These are phyloP conservation scores for Cheilosia variabilis DNA, from an alignment of 2,888 invertebrate species.

Conservation along the genomic window DNA sequence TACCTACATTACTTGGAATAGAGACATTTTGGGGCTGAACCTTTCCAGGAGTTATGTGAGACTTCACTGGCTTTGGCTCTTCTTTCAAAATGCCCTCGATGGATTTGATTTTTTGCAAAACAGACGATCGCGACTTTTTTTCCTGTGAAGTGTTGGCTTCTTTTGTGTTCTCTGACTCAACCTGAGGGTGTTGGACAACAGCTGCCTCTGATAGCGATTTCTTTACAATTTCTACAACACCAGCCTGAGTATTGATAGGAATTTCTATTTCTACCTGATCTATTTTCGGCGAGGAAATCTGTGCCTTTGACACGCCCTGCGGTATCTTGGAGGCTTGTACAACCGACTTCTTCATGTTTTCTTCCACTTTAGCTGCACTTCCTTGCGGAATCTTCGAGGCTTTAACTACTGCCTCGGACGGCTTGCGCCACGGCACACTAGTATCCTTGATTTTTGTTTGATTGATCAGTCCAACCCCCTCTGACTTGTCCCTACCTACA, in stretches of 20 bases:
- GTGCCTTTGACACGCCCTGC: slow-evolving; percentile 5
- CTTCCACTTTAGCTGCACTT: slow-evolving; percentile 1
- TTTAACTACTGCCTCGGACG: slow-evolving; percentile 10
- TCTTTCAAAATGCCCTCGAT: slow-evolving; percentile 25
- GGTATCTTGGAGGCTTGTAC: slow-evolving; percentile 32
- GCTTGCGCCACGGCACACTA: slow-evolving; percentile 44
- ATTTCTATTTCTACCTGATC: slow-evolving; percentile 16
- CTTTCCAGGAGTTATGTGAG: background rate
- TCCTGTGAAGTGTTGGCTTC: background rate
- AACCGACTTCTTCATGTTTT: slow-evolving; percentile 2
- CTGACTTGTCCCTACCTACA: slow-evolving; percentile 25
- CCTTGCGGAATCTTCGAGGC: slow-evolving; percentile 35
- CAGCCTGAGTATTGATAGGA: background rate
- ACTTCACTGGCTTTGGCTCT: background rate
- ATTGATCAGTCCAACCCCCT: background rate
- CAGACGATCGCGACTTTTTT: background rate
- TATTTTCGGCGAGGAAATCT: background rate
- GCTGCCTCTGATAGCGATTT: background rate
- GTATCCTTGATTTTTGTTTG: background rate
- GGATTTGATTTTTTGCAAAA: slow-evolving; percentile 14
- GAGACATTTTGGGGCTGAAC: background rate
- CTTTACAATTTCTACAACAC: background rate
- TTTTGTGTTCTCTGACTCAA: background rate
- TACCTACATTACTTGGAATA: background rate
- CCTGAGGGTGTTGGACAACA: background rate